Evolutionary conservation across 2,113 vertebrate genomes (phyloP), one percentile per base, ranked within the genome.

Genomic region (Thomomys bottae): DNA sequence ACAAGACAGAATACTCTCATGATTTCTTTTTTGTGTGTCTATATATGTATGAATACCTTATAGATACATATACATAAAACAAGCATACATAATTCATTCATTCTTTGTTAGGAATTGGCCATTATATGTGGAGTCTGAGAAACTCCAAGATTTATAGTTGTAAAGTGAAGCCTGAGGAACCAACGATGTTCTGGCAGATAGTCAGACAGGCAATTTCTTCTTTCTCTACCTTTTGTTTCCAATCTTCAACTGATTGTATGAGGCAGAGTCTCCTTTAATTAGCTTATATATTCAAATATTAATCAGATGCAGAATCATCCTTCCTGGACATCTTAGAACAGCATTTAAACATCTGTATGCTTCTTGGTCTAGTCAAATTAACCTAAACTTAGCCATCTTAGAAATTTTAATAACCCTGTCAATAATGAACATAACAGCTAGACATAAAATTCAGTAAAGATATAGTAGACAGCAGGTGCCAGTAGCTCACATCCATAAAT

Each of bases 371-470:
- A 70, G 42, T 57, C 30, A 79, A 79, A 14, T 30, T 64, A 54
- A 89, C 20, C 49, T 84, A 84, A 71, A 89, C 83, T 66, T 68
- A 87, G 49, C 26, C 18, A 68, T 14, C 4, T 6, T 15, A 63
- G 59, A 87, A 49, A 85, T 87, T 91, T 81, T 9, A 72, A 24
- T 57, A 72, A 38, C 79, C 38, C 17, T 72, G 14, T 89, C 28
- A 23, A 84, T 70, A 77, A 86, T 12, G 68, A 18, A 70, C 73
- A n/a, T 67, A 45, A 38, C 5, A 40, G 32, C 28, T 83, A 70
- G 63, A 83, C 5, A 81, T 12, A 30, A 79, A 76, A 78, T 26
- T 71, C 26, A 67, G 10, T 63, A n/a, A 87, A 71, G n/a, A 88
- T 61, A 63, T 17, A 78, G n/a, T 85, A 49, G 6, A 66, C 21